phyloP scores from a whole-genome alignment of 2,888 invertebrate species.

The Graphium colonna region DNA sequence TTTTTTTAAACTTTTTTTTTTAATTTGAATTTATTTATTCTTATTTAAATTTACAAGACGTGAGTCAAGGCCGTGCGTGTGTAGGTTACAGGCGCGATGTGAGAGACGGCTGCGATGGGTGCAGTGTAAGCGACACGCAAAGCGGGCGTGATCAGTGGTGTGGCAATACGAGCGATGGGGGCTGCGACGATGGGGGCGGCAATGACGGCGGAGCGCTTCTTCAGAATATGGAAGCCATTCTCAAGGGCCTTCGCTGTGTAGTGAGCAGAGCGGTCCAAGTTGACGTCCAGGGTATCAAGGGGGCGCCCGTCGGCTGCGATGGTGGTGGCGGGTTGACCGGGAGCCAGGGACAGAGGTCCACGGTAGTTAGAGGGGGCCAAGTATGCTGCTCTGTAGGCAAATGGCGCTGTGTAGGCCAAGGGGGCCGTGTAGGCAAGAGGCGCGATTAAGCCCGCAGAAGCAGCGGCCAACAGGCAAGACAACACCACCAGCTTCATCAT shows the following conservation, averaged over 20 bases:
- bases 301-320: slow-evolving; percentile 67
- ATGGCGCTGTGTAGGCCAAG: too few relatives aligned
- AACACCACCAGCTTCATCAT: slow-evolving; percentile 82
- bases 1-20: too few relatives aligned
- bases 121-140: slow-evolving; percentile 35
- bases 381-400: slow-evolving; percentile 39
- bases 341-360: too few relatives aligned
- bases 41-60: slow-evolving; percentile 23
- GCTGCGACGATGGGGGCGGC: slow-evolving; percentile 34
- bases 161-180: slow-evolving; percentile 28
- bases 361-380: slow-evolving; percentile 53
- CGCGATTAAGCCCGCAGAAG: slow-evolving; percentile 44
- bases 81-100: slow-evolving; percentile 35
- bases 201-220: slow-evolving; percentile 48
- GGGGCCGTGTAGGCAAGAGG: slow-evolving; percentile 35
- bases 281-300: too few relatives aligned
- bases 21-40: too few relatives aligned
- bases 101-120: slow-evolving; percentile 26
- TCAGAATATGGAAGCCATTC: slow-evolving; percentile 51
- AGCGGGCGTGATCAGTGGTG: slow-evolving; percentile 32
- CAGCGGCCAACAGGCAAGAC: slow-evolving; percentile 81
- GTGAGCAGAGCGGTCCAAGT: slow-evolving; percentile 68
- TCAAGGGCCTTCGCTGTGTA: slow-evolving; percentile 59
- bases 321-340: too few relatives aligned
- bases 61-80: slow-evolving; percentile 30